Percentiles rank a stretch among this genome's conserved stretches.
Evolutionary conservation across 35 echinoderm and acorn worm genomes (phyloP).

Genomic region (Apostichopus californicus): DNA sequence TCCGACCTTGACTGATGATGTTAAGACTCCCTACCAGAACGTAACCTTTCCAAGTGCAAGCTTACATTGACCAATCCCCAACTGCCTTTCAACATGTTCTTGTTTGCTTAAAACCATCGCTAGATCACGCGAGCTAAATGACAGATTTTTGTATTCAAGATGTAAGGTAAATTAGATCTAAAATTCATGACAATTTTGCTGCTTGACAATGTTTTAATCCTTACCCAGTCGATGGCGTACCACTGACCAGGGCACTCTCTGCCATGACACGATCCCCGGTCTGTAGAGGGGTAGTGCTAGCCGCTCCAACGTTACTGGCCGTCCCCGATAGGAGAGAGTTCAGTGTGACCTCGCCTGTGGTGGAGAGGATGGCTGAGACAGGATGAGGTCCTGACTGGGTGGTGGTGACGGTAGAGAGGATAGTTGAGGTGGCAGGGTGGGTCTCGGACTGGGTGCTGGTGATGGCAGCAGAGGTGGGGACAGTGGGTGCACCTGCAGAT

Average conservation of each 20-base stretch:
- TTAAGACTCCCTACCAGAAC: too few species aligned
- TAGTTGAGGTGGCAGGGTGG: neutral
- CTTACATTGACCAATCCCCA: too few species aligned
- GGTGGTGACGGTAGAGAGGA: neutral
- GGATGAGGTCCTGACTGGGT: constrained; percentile 34
- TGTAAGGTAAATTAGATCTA: neutral
- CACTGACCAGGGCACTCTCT: constrained; percentile 17
- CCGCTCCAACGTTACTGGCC: constrained; percentile 32
- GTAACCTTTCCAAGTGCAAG: too few species aligned
- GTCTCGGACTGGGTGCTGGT: neutral
- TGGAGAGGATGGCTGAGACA: constrained; percentile 49
- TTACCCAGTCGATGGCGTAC: neutral
- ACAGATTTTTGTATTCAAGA: too few species aligned
- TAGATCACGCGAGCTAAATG: too few species aligned
- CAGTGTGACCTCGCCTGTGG: constrained; percentile 67
- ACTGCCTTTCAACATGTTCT: too few species aligned
- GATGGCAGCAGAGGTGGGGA: neutral
- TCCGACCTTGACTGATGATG: too few species aligned
- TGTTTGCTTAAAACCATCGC: too few species aligned
- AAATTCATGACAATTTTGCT: neutral
- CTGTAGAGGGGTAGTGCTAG: constrained; percentile 32
- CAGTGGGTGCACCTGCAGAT: too few species aligned
- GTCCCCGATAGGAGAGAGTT: constrained; percentile 54
- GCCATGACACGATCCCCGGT: constrained; percentile 33
- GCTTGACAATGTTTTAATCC: neutral